Evolutionary conservation across 2,797 vertebrate species (phyloP).

Genomic region (Balearica regulorum): DNA sequence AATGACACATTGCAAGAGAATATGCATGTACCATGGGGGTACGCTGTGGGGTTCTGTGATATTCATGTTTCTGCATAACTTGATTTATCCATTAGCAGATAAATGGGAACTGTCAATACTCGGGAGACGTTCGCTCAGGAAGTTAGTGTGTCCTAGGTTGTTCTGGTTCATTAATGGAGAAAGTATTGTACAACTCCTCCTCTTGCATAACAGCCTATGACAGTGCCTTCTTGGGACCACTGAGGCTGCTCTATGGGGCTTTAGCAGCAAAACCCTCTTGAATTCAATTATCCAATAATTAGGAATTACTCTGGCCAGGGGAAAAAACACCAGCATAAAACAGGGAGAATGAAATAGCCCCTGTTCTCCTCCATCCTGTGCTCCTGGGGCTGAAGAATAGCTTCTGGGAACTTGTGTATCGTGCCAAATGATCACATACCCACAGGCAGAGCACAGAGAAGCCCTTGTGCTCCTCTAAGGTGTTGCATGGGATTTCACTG

Average conservation of each 20-base stretch:
- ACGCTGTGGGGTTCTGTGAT: background rate
- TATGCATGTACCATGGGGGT: background rate
- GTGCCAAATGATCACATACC: background rate
- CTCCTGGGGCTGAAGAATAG: background rate
- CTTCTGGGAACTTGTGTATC: background rate
- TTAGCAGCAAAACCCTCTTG: background rate
- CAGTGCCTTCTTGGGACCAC: background rate
- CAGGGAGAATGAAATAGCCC: background rate
- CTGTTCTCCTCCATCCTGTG: background rate
- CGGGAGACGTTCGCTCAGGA: background rate
- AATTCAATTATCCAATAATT: background rate
- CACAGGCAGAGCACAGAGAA: background rate
- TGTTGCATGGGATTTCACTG: background rate
- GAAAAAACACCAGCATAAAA: background rate
- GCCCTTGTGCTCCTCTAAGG: background rate
- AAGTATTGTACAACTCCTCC: background rate
- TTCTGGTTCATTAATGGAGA: background rate
- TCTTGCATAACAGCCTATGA: background rate
- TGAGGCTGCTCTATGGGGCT: background rate
- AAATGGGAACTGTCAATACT: background rate
- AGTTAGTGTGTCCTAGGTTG: background rate
- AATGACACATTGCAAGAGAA: background rate
- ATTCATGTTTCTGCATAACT: background rate
- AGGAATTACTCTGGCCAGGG: background rate
- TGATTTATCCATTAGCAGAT: slow-evolving; percentile 19